phyloP scores from a whole-genome alignment of 2,888 invertebrate species.

The Invenusta paracnida region DNA sequence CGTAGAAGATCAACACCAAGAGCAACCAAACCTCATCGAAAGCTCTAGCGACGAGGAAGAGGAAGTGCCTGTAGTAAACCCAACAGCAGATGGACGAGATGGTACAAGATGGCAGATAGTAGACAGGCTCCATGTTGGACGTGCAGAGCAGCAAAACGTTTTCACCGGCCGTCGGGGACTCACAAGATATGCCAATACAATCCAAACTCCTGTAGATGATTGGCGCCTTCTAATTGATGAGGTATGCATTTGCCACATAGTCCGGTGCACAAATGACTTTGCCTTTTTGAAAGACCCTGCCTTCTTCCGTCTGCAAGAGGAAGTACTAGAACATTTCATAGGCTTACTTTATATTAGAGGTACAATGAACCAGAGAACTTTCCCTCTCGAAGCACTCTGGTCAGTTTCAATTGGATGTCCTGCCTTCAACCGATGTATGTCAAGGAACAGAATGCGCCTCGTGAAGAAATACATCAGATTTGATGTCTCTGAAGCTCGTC shows the following conservation, averaged over 20 bases:
- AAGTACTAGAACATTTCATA: neutral
- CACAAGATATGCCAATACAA: neutral
- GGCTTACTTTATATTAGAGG: neutral
- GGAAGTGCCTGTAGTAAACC: neutral
- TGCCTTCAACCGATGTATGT: neutral
- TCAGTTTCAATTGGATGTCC: neutral
- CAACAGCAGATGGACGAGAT: neutral
- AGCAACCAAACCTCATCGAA: neutral
- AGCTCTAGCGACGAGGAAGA: neutral
- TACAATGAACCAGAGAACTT: neutral
- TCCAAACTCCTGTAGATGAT: neutral
- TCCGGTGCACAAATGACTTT: neutral
- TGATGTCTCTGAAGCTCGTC: no score
- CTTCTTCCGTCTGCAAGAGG: neutral
- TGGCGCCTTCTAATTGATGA: neutral
- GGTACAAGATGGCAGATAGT: neutral
- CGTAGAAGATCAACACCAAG: neutral
- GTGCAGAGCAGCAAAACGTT: neutral
- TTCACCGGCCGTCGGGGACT: neutral
- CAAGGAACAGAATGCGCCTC: neutral
- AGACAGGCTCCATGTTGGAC: neutral
- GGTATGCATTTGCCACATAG: neutral
- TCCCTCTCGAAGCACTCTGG: neutral
- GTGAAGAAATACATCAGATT: no score
- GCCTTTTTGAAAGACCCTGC: neutral